Evolutionary conservation across 2,888 invertebrate species (phyloP).

Genomic region (Liodrosophila aerea): DNA sequence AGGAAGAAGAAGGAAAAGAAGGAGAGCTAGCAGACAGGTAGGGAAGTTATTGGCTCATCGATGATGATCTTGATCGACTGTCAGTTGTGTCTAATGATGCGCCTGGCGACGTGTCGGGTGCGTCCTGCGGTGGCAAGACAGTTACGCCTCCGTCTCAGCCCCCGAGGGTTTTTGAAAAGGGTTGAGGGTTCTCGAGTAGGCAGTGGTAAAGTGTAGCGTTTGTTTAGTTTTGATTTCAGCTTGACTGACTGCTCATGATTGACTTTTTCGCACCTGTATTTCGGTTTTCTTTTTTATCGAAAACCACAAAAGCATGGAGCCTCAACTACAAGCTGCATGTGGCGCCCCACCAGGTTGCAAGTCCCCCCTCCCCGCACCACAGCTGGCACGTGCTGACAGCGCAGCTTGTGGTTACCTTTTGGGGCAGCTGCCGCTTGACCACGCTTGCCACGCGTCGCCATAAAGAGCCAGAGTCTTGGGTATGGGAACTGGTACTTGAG

Average conservation of each 20-base stretch:
- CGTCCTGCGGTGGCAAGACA: constrained; percentile 64
- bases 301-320: constrained; percentile 50
- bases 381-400: constrained; percentile 5
- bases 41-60: constrained; percentile 21
- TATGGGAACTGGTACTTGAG: constrained; percentile 22
- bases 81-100: constrained; percentile 60
- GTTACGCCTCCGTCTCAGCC: constrained; percentile 32
- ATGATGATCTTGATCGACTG: constrained; percentile 64
- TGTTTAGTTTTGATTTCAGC: constrained; percentile 32
- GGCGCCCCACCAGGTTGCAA: not conserved
- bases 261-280: constrained; percentile 69
- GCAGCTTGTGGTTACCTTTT: constrained; percentile 37
- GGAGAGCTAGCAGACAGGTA: constrained; percentile 33
- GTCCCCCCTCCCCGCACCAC: not conserved
- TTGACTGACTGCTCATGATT: constrained; percentile 56
- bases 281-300: constrained; percentile 6
- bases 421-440: constrained; percentile 30
- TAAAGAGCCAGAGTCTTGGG: constrained; percentile 23
- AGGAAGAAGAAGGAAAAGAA: no score
- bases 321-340: not conserved
- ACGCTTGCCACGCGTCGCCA: constrained; percentile 48
- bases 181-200: no score
- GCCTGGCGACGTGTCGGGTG: constrained; percentile 68
- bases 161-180: constrained; percentile 2
- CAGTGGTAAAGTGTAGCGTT: constrained; percentile 27